Evolutionary conservation across 2,113 vertebrate species (phyloP).

Genomic region (Cisticola juncidis): DNA sequence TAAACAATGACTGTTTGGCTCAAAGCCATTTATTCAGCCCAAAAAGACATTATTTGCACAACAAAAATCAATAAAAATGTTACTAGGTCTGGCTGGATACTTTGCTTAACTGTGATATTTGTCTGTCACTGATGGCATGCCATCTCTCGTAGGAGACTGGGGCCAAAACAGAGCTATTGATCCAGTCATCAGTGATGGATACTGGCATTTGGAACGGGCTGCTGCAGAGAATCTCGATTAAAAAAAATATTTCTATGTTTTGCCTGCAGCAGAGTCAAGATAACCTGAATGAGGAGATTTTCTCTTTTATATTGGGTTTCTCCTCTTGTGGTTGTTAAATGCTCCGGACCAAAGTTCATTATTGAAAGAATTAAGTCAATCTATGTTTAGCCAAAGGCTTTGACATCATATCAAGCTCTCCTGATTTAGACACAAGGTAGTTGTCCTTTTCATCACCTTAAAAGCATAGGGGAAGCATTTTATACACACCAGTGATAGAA

Average conservation of each 20-base stretch:
- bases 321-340: conserved; percentile 79
- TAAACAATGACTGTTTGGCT: conserved; percentile 98
- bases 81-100: conserved; percentile 88
- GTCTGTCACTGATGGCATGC: conserved; percentile 97
- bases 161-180: conserved; percentile 98
- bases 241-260: conserved; percentile 83
- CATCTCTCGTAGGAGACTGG: conserved; percentile 93
- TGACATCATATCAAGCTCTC: conserved; percentile 71
- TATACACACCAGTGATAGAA: conserved; percentile 35
- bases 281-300: conserved; percentile 76
- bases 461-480: conserved; percentile 54
- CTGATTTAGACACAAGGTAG: conserved; percentile 70
- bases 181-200: conserved; percentile 98
- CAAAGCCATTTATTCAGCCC: conserved; percentile 98
- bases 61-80: conserved; percentile 98
- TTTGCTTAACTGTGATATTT: conserved; percentile 96
- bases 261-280: conserved; percentile 81
- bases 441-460: conserved; percentile 75
- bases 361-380: conserved; percentile 83
- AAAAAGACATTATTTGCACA: conserved; percentile 98
- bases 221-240: conserved; percentile 87
- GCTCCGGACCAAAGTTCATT: conserved; percentile 81
- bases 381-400: conserved; percentile 81
- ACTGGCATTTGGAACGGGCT: conserved; percentile 90
- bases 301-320: conserved; percentile 77